Evolutionary conservation across 2,113 vertebrate genomes (phyloP).

Genomic region (Xenotilapia flavipinnis): DNA sequence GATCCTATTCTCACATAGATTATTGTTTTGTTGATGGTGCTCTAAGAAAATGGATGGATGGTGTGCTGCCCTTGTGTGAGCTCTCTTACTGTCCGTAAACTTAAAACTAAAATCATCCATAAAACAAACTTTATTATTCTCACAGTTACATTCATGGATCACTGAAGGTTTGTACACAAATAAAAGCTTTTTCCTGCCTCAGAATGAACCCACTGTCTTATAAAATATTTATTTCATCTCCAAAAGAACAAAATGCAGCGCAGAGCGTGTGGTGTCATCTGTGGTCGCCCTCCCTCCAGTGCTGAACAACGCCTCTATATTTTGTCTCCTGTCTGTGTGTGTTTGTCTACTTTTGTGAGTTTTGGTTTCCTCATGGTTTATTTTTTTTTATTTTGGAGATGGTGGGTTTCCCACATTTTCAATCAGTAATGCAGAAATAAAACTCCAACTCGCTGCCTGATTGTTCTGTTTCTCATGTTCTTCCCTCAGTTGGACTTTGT

Average conservation of each 20-base stretch:
- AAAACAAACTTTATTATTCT: neutral
- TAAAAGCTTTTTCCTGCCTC: neutral
- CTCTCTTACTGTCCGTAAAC: neutral
- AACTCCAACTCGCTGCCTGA: neutral
- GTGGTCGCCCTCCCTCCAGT: neutral
- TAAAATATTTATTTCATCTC: neutral
- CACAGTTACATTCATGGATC: neutral
- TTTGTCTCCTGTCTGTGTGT: neutral
- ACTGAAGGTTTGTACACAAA: neutral
- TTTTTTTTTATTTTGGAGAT: fast-evolving
- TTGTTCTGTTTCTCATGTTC: fast-evolving
- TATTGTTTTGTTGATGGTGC: too few species aligned
- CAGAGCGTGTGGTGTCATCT: neutral
- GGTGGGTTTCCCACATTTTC: neutral
- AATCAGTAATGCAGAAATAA: neutral
- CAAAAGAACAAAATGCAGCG: fast-evolving
- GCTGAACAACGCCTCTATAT: neutral
- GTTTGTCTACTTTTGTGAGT: neutral
- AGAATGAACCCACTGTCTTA: fast-evolving
- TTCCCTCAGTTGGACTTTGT: neutral
- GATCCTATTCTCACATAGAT: too few species aligned
- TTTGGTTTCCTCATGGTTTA: neutral
- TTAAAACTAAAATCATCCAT: neutral
- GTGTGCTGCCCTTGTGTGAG: fast-evolving
- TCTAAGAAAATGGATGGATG: too few species aligned